A percentile compares a stretch with the other conserved stretches of the same genome.
These are phyloP conservation scores for Zophobas morio DNA, from an alignment of 1,140 invertebrate species.

Conservation along the genomic window DNA sequence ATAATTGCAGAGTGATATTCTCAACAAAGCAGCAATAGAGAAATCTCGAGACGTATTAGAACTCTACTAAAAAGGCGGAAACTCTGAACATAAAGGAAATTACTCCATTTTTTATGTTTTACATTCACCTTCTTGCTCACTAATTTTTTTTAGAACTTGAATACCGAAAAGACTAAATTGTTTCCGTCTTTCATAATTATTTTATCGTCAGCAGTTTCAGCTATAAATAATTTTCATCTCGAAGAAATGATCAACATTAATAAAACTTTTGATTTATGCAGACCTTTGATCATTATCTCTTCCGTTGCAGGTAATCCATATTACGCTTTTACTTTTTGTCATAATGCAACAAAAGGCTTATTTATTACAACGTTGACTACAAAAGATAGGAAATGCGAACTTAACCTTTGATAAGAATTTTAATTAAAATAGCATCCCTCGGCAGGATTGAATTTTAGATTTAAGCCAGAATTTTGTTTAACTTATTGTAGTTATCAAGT, in stretches of 20 bases:
- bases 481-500: slow-evolving; percentile 15
- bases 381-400: slow-evolving; percentile 24
- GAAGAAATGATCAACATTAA: slow-evolving; percentile 12
- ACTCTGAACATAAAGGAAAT: slow-evolving; percentile 1
- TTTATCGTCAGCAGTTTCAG: too few relatives aligned
- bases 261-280: slow-evolving; percentile 9
- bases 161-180: not conserved
- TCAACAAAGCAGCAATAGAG: slow-evolving; percentile 2
- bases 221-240: slow-evolving; percentile 23
- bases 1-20: slow-evolving; percentile 1
- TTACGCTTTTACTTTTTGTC: slow-evolving; percentile 31
- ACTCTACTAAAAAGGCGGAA: not conserved
- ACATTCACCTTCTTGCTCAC: not conserved
- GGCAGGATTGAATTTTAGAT: not conserved
- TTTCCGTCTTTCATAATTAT: not conserved
- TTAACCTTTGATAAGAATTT: slow-evolving; percentile 10
- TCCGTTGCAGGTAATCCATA: slow-evolving; percentile 28
- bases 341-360: slow-evolving; percentile 25
- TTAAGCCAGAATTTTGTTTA: slow-evolving; percentile 5
- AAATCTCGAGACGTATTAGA: slow-evolving; percentile 5
- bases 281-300: slow-evolving; percentile 30
- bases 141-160: not conserved
- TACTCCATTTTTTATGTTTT: not conserved
- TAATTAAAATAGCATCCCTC: slow-evolving; percentile 21
- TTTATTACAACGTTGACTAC: slow-evolving; percentile 12